phyloP scores from a whole-genome alignment of 2,888 invertebrate genomes.

The Caenorhabditis becei region DNA sequence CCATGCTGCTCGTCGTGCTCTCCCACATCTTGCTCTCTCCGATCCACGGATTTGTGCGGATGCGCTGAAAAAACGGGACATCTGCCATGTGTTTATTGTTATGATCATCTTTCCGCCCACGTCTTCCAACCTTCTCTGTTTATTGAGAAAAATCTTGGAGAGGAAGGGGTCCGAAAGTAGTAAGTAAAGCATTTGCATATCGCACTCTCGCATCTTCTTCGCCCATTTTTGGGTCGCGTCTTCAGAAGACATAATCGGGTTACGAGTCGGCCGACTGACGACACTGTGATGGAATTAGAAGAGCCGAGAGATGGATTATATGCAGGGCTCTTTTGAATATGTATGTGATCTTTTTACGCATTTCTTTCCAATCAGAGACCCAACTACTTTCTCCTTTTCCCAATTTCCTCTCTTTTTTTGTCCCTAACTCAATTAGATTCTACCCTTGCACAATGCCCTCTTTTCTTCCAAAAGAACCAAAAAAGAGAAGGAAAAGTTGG shows the following conservation, averaged over 20 bases:
- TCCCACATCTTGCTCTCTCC: slow-evolving; percentile 56
- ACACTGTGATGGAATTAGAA: slow-evolving; percentile 51
- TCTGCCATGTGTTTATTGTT: slow-evolving; percentile 54
- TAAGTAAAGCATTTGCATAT: slow-evolving; percentile 53
- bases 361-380: not conserved
- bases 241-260: slow-evolving; percentile 60
- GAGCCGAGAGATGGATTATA: slow-evolving; percentile 50
- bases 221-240: slow-evolving; percentile 35
- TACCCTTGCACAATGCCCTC: not conserved
- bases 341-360: slow-evolving; percentile 4
- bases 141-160: slow-evolving; percentile 21
- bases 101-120: slow-evolving; percentile 11
- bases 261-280: slow-evolving; percentile 46
- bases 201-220: slow-evolving; percentile 45
- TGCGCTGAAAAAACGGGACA: slow-evolving; percentile 60
- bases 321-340: slow-evolving; percentile 20
- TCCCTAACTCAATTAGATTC: slow-evolving; percentile 36
- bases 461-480: slow-evolving; percentile 10
- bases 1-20: slow-evolving; percentile 53
- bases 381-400: slow-evolving; percentile 1
- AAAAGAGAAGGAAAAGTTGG: not conserved
- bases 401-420: slow-evolving; percentile 14
- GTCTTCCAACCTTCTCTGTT: slow-evolving; percentile 16
- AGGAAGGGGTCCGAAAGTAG: slow-evolving; percentile 11
- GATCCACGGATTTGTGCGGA: slow-evolving; percentile 70